These are phyloP conservation scores for Melanotus villosus DNA, from an alignment of 2,888 invertebrate genomes.

Conservation along the genomic window DNA sequence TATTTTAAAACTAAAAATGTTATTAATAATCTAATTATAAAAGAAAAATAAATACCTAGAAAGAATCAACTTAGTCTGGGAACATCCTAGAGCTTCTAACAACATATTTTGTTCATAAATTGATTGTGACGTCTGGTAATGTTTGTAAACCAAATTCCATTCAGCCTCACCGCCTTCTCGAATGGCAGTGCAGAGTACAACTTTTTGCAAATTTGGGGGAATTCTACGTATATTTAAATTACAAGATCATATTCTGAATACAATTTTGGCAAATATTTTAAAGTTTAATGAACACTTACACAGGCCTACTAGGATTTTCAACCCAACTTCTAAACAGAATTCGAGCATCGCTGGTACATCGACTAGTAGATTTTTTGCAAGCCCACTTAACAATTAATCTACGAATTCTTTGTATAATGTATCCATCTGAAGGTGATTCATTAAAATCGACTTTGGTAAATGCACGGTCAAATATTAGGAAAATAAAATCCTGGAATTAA, in stretches of 20 bases:
- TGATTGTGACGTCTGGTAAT: constrained; percentile 69
- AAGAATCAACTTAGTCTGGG: constrained; percentile 71
- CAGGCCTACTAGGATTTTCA: constrained; percentile 21
- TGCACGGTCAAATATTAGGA: constrained; percentile 67
- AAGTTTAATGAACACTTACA: constrained; percentile 7
- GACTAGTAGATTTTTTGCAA: constrained; percentile 70
- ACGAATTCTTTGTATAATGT: constrained; percentile 71
- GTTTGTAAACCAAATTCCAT: constrained; percentile 78
- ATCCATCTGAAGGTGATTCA: constrained; percentile 68
- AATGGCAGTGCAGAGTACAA: constrained; percentile 78
- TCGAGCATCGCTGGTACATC: constrained; percentile 69
- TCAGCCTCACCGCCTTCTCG: constrained; percentile 75
- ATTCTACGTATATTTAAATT: constrained; percentile 69
- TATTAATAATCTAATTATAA: too few species aligned
- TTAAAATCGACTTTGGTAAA: constrained; percentile 70
- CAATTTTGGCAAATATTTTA: not conserved
- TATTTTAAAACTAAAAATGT: too few species aligned
- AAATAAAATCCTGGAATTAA: constrained; percentile 67
- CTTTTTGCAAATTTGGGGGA: constrained; percentile 74
- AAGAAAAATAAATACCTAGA: constrained; percentile 67
- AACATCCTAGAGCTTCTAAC: constrained; percentile 72
- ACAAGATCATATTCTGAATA: too few species aligned
- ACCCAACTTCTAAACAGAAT: constrained; percentile 52
- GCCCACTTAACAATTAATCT: constrained; percentile 73
- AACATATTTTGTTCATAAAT: constrained; percentile 76